Base-by-base conservation (phyloP, 2,888 invertebrate species). In the Cyclophora punctaria region DNA sequence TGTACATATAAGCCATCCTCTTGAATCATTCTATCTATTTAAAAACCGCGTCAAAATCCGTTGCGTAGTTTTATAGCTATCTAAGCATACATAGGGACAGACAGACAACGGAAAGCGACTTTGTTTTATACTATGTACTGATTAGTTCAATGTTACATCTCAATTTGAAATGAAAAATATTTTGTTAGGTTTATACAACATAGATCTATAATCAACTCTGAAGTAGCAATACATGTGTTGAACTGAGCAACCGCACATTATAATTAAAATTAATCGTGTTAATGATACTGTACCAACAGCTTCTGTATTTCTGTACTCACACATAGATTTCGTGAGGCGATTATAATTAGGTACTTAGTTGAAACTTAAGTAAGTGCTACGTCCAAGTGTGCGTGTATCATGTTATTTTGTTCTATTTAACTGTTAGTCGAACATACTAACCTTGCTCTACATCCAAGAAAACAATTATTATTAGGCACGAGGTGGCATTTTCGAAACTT, bases 361-460 rank as follows among this genome's bases (percentile, higher is more conserved):
- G 4, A 44, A 51, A 50, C 47, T 51, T 54, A 50, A 47, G 48
- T 63, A 60, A 64, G 62, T 61, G 63, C 58, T 69, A 62, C 62
- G 63, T 57, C 56, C 62, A 63, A 67, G 69, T 71, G 71, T 79
- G 79, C 78, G 78, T 78, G 77, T 64, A 60, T 71, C 66, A 69
- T 77, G 75, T 77, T 80, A 79, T 80, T 37, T 83, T 79, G 73
- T 76, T 79, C 78, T 81, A 79, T 80, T 78, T 78, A 73, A 77
- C 76, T 79, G 72, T 78, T 73, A 79, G 71, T 78, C 76, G 77
- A 79, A 75, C 80, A 72, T 73, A 74, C 68, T 74, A 75, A 78
- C 85, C 85, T 84, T 83, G 83, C 76, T 78, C 83, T 55, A 81
- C 75, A 80, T 83, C 76, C 67, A 66, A 76, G 74, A 81, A 79